Percentiles rank a stretch among this genome's conserved stretches.
phyloP scores from a whole-genome alignment of 2,888 invertebrate genomes.

The Omphaloscelis lunosa region DNA sequence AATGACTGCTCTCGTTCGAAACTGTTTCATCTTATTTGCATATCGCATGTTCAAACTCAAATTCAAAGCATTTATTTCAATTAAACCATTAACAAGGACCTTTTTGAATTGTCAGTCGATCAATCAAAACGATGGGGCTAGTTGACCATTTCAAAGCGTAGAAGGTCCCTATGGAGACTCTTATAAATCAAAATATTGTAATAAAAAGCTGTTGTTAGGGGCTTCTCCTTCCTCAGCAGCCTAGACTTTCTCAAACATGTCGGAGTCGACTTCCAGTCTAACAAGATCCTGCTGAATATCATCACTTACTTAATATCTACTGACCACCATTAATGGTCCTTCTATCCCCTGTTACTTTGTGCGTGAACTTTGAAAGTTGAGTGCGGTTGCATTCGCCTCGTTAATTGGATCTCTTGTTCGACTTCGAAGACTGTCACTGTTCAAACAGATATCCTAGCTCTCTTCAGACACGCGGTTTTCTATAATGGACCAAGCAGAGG shows the following conservation, averaged over 20 bases:
- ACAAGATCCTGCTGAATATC: background rate
- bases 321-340: background rate
- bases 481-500: background rate
- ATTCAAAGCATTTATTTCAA: background rate
- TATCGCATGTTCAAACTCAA: background rate
- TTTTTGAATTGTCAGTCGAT: background rate
- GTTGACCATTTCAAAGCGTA: background rate
- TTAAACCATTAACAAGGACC: background rate
- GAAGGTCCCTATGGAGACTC: background rate
- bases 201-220: background rate
- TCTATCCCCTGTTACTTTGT: constrained; percentile 10
- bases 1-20: background rate
- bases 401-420: constrained; percentile 65
- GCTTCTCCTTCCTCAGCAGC: background rate
- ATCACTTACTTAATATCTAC: background rate
- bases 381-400: constrained; percentile 51
- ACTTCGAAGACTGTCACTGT: constrained; percentile 39
- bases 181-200: background rate
- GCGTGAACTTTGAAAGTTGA: constrained; percentile 37
- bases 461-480: constrained; percentile 12
- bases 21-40: background rate
- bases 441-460: constrained; percentile 39
- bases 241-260: background rate
- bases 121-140: background rate
- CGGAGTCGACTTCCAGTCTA: background rate